These are phyloP conservation scores for Rhineura floridana DNA, from an alignment of 2,113 vertebrate species.

Conservation along the genomic window DNA sequence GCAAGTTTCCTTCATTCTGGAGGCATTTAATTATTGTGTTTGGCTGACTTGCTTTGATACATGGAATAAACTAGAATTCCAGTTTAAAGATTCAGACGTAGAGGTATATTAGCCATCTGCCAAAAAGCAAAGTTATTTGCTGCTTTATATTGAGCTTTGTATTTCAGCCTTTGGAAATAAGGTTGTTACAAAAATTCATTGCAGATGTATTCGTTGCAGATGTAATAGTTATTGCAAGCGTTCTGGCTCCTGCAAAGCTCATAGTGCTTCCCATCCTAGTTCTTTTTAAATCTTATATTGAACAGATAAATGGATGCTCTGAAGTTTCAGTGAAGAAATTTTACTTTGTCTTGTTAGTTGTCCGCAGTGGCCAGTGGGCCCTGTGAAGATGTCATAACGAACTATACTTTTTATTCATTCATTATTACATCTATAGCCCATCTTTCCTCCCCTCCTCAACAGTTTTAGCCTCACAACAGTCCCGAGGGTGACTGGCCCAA, in stretches of 20 bases:
- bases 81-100: constrained; percentile 64
- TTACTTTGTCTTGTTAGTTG: not conserved
- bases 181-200: constrained; percentile 21
- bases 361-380: not conserved
- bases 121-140: constrained; percentile 64
- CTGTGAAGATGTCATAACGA: not conserved
- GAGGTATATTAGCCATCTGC: constrained; percentile 65
- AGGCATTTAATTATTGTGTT: constrained; percentile 73
- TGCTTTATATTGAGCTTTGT: constrained; percentile 48
- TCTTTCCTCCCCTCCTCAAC: no score
- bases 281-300: not conserved
- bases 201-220: constrained; percentile 12
- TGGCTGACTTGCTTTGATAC: constrained; percentile 68
- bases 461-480: no score
- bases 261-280: not conserved
- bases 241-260: not conserved
- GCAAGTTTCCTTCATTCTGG: constrained; percentile 69
- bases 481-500: no score
- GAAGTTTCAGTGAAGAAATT: not conserved
- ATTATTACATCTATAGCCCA: no score
- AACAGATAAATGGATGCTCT: not conserved
- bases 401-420: no score
- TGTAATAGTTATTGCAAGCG: not conserved
- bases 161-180: constrained; percentile 61
- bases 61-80: constrained; percentile 67